phyloP scores from a whole-genome alignment of 2,797 vertebrate species.

The Chaetophractus vellerosus region DNA sequence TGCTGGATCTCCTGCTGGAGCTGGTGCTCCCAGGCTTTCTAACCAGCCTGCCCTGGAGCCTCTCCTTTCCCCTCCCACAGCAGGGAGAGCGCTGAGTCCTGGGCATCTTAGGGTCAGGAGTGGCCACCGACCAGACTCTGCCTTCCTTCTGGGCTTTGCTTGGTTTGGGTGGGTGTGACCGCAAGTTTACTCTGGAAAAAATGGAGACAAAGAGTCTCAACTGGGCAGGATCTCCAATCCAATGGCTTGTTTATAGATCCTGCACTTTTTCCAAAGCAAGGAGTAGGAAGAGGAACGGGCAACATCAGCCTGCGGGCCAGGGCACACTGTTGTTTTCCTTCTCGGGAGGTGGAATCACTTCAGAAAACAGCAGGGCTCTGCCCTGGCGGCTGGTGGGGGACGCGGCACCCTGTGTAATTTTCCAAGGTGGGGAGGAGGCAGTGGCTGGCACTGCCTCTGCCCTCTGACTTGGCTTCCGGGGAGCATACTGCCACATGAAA shows the following conservation, averaged over 20 bases:
- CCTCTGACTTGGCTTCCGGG: conserved; percentile 63
- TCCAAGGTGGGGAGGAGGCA: conserved; percentile 80
- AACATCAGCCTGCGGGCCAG: conserved; percentile 9
- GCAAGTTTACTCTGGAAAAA: conserved; percentile 81
- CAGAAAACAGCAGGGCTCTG: conserved; percentile 50
- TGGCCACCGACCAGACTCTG: conserved; percentile 72
- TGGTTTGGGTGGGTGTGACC: conserved; percentile 85
- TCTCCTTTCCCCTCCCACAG: neutral
- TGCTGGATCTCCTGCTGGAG: neutral
- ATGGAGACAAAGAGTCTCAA: conserved; percentile 85
- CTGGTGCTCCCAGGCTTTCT: neutral
- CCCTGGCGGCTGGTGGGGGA: neutral
- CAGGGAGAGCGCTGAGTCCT: neutral
- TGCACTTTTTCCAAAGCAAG: conserved; percentile 75
- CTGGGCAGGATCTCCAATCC: conserved; percentile 81
- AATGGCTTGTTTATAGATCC: conserved; percentile 84
- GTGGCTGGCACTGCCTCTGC: conserved; percentile 9
- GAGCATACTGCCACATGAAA: conserved; percentile 66
- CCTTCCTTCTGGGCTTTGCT: conserved; percentile 82
- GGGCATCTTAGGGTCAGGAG: conserved; percentile 80
- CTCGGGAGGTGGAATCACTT: conserved; percentile 59
- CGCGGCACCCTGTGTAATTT: conserved; percentile 71
- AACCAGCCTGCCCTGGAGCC: neutral
- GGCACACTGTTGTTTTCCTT: conserved; percentile 73
- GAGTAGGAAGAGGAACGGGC: conserved; percentile 65